These are phyloP conservation scores for Drosophila pectinifera DNA, from an alignment of 1,140 invertebrate genomes.

Conservation along the genomic window DNA sequence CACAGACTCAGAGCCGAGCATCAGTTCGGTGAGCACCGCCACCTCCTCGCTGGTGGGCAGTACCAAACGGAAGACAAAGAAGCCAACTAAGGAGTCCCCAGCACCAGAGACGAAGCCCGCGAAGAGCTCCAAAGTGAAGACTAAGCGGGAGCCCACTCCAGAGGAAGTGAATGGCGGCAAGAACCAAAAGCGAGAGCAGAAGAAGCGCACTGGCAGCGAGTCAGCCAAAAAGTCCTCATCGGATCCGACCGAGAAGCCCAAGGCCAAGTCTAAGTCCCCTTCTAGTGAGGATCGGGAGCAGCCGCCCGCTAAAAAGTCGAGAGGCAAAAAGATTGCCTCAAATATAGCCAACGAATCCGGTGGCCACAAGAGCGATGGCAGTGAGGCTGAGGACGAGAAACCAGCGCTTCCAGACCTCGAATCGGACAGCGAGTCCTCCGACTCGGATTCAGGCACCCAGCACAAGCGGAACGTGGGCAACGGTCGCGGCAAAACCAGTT, in stretches of 20 bases:
- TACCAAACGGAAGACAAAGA: conserved; percentile 86
- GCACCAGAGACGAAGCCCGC: conserved; percentile 12
- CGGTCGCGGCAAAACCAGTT: conserved; percentile 39
- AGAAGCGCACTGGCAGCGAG: conserved; percentile 85
- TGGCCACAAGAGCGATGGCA: conserved; percentile 71
- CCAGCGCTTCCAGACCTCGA: conserved; percentile 58
- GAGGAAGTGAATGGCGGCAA: conserved; percentile 67
- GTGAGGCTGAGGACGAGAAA: conserved; percentile 71
- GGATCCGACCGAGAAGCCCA: conserved; percentile 49
- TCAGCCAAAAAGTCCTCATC: conserved; percentile 85
- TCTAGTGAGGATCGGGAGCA: conserved; percentile 46
- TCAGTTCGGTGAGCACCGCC: conserved; percentile 90
- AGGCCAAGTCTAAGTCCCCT: conserved; percentile 41
- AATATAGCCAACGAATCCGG: conserved; percentile 27
- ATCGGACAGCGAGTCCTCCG: conserved; percentile 75
- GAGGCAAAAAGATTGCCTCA: conserved; percentile 49
- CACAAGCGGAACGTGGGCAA: conserved; percentile 75
- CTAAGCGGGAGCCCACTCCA: conserved; percentile 48
- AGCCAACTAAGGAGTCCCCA: conserved; percentile 72
- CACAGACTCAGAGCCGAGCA: conserved; percentile 88
- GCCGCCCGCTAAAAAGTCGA: conserved; percentile 52
- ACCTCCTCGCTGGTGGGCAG: conserved; percentile 85
- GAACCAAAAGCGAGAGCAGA: conserved; percentile 53
- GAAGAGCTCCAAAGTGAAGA: conserved; percentile 38
- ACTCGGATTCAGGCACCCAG: conserved; percentile 80